Evolutionary conservation across 1,140 invertebrate species (phyloP).

Genomic region (Zaprionus gabonicus): DNA sequence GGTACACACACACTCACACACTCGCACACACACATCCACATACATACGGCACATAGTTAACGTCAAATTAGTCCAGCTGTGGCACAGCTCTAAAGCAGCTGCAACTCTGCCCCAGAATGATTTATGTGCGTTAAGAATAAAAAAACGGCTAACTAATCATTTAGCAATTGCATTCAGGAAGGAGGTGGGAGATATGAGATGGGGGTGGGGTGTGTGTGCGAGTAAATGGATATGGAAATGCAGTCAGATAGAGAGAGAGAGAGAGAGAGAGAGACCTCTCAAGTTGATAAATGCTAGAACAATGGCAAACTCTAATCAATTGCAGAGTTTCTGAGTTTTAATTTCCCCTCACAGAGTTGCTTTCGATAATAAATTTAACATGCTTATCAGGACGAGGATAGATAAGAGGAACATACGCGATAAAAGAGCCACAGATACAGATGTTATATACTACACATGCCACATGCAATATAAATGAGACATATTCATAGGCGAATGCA

Average conservation of each 20-base stretch:
- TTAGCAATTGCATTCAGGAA: conserved; percentile 7
- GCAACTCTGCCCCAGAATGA: conserved; percentile 49
- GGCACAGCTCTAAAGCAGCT: conserved; percentile 31
- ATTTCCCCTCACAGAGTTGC: conserved; percentile 22
- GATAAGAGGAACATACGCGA: conserved; percentile 12
- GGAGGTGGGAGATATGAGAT: conserved; percentile 4
- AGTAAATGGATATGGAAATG: conserved; percentile 32
- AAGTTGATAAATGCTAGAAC: conserved; percentile 15
- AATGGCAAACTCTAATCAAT: conserved; percentile 27
- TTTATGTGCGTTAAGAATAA: conserved; percentile 56
- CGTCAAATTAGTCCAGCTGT: conserved; percentile 67
- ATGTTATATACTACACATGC: background rate
- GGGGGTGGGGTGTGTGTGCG: too few species aligned
- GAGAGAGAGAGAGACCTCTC: too few species aligned
- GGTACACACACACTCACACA: background rate
- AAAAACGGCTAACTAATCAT: conserved; percentile 34
- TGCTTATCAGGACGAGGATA: conserved; percentile 38
- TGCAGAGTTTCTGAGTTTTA: background rate
- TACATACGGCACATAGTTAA: background rate
- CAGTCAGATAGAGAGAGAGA: background rate
- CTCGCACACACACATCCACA: background rate
- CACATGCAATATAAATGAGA: background rate
- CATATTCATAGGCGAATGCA: background rate
- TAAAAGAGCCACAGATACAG: background rate
- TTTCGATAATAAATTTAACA: conserved; percentile 42